A percentile compares a stretch with the other conserved stretches of the same genome.
These are phyloP conservation scores for Pharmacophagus antenor DNA, from an alignment of 2,888 invertebrate species.

Conservation along the genomic window DNA sequence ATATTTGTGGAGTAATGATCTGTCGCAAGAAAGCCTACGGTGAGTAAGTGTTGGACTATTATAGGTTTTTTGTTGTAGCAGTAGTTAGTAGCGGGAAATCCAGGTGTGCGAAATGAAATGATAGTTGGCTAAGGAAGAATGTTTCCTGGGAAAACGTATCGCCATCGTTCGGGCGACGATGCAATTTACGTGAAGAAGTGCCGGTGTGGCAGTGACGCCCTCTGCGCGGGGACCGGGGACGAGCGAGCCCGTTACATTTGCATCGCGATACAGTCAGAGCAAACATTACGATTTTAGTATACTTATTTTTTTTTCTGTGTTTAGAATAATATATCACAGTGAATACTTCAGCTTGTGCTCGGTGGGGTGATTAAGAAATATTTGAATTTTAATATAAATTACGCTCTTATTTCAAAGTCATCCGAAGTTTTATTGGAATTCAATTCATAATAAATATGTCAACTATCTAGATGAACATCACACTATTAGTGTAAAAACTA, in stretches of 20 bases:
- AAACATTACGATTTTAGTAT: no score
- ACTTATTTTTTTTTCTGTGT: no score
- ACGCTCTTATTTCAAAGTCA: neutral
- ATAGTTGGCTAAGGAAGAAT: conserved; percentile 28
- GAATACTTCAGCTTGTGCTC: no score
- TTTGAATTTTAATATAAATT: no score
- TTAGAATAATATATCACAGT: no score
- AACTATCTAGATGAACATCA: no score
- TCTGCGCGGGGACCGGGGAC: conserved; percentile 42
- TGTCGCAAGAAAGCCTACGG: conserved; percentile 37
- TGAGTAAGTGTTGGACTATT: conserved; percentile 33
- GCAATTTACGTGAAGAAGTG: conserved; percentile 39
- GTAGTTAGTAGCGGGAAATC: conserved; percentile 28
- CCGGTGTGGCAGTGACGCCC: conserved; percentile 37
- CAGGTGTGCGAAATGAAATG: conserved; percentile 26
- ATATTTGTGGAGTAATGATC: conserved; percentile 51
- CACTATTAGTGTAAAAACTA: no score
- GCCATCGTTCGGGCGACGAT: conserved; percentile 36
- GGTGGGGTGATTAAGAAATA: no score
- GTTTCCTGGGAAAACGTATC: conserved; percentile 33
- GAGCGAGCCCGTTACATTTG: conserved; percentile 59
- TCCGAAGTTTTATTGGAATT: no score
- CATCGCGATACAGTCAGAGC: conserved; percentile 49
- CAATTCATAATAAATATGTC: no score
- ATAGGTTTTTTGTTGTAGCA: conserved; percentile 21